A percentile compares a stretch with the other conserved stretches of the same genome.
Conservation (phyloP, 1,140 invertebrate genomes). For the Drosophila miranda region DNA sequence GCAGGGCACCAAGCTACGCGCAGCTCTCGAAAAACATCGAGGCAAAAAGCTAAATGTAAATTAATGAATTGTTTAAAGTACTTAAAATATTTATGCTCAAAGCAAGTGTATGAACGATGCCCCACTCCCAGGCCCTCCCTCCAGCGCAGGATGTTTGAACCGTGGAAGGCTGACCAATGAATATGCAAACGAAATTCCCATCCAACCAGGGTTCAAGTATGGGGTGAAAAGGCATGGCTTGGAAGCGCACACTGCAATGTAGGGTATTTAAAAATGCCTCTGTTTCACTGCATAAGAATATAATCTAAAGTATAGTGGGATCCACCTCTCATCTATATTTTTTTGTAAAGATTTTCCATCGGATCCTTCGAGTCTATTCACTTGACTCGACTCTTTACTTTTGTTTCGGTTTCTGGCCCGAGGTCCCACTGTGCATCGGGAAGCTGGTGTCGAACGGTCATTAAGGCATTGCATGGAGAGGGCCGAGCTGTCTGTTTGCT, state of each 20-base stretch:
- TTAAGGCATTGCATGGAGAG: slow-evolving; percentile 57
- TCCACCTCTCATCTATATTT: too few relatives aligned
- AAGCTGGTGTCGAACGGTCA: slow-evolving; percentile 52
- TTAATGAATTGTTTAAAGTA: slow-evolving; percentile 77
- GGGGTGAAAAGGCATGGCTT: neutral
- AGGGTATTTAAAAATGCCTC: neutral
- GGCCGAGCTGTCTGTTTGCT: slow-evolving; percentile 47
- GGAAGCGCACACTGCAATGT: slow-evolving; percentile 7
- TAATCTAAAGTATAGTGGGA: too few relatives aligned
- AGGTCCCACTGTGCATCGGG: slow-evolving; percentile 25
- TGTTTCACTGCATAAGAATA: too few relatives aligned
- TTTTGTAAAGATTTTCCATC: too few relatives aligned
- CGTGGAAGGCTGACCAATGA: slow-evolving; percentile 61
- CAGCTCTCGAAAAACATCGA: slow-evolving; percentile 35
- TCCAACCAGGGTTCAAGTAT: slow-evolving; percentile 33
- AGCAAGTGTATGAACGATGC: slow-evolving; percentile 46
- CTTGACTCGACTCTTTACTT: too few relatives aligned
- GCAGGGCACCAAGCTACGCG: slow-evolving; percentile 20
- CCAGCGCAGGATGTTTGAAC: slow-evolving; percentile 2
- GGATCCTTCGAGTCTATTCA: too few relatives aligned
- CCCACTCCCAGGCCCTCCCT: slow-evolving; percentile 13
- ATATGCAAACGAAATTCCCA: slow-evolving; percentile 64
- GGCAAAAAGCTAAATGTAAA: slow-evolving; percentile 64
- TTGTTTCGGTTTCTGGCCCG: neutral
- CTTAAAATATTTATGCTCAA: slow-evolving; percentile 75